A percentile compares a stretch with the other conserved stretches of the same genome.
Conservation (phyloP, 2,888 invertebrate species). For the Nemoura dubitans region DNA sequence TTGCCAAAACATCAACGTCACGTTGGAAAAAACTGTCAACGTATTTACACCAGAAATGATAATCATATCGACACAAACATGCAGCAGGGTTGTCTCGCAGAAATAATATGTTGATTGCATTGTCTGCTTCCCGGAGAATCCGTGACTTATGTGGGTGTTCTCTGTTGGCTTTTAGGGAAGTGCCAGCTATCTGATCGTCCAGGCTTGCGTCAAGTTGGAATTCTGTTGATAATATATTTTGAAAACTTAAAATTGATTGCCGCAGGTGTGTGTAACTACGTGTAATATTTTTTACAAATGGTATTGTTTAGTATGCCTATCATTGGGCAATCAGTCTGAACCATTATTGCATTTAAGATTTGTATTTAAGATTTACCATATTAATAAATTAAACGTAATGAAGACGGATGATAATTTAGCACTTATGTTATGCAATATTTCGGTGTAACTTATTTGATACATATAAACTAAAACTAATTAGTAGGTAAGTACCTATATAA, state of each 20-base stretch:
- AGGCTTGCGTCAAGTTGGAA: neutral
- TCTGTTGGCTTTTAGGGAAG: neutral
- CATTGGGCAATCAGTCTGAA: neutral
- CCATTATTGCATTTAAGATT: neutral
- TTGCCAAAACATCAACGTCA: conserved; percentile 32
- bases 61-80: conserved; percentile 28
- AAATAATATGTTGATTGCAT: neutral
- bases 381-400: neutral
- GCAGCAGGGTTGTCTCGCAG: conserved; percentile 17
- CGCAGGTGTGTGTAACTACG: neutral
- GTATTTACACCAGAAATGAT: conserved; percentile 30
- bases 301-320: neutral
- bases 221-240: neutral
- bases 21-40: neutral
- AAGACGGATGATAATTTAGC: neutral
- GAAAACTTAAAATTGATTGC: neutral
- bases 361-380: neutral
- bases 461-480: neutral
- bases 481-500: conserved; percentile 19
- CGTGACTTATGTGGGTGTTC: neutral
- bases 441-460: neutral
- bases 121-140: neutral
- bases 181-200: neutral
- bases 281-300: neutral
- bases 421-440: neutral